Conservation (phyloP, 1,140 invertebrate species). For the Lysiphlebus fabarum region DNA sequence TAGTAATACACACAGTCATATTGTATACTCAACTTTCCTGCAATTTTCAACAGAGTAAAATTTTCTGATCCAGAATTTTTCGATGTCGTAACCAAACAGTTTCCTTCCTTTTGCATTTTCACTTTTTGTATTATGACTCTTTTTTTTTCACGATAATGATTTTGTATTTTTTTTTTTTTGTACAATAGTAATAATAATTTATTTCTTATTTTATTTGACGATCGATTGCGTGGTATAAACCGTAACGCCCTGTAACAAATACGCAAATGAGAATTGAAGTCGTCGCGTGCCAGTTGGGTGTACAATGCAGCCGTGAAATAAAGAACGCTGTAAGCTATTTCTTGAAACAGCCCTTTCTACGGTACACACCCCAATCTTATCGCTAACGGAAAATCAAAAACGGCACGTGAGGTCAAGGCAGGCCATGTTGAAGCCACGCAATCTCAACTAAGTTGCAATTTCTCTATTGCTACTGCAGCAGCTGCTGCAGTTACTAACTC, state of each 20-base stretch:
- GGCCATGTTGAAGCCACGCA: slow-evolving; percentile 32
- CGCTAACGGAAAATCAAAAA: slow-evolving; percentile 26
- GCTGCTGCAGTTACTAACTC: too few relatives aligned
- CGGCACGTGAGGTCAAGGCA: slow-evolving; percentile 38
- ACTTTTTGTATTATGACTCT: too few relatives aligned
- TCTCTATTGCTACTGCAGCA: not conserved
- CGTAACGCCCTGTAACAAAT: not conserved
- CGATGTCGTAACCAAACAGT: slow-evolving; percentile 49
- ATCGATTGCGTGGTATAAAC: not conserved
- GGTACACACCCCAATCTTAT: slow-evolving; percentile 32
- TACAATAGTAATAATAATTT: too few relatives aligned
- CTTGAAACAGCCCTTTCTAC: slow-evolving; percentile 16
- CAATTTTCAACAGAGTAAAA: slow-evolving; percentile 51
- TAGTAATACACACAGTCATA: slow-evolving; percentile 31
- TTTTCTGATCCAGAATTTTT: slow-evolving; percentile 50
- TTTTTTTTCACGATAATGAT: too few relatives aligned
- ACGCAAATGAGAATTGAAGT: not conserved
- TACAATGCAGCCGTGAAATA: slow-evolving; percentile 28
- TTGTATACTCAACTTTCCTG: slow-evolving; percentile 30
- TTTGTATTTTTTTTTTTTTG: too few relatives aligned
- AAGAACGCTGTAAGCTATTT: slow-evolving; percentile 26
- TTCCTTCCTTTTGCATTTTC: slow-evolving; percentile 25
- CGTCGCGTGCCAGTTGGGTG: slow-evolving; percentile 25
- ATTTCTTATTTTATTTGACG: too few relatives aligned
- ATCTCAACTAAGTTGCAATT: slow-evolving; percentile 17